Percentiles rank a stretch among this genome's conserved stretches.
Evolutionary conservation across 2,113 vertebrate species (phyloP).

Genomic region (Phyllostomus discolor): DNA sequence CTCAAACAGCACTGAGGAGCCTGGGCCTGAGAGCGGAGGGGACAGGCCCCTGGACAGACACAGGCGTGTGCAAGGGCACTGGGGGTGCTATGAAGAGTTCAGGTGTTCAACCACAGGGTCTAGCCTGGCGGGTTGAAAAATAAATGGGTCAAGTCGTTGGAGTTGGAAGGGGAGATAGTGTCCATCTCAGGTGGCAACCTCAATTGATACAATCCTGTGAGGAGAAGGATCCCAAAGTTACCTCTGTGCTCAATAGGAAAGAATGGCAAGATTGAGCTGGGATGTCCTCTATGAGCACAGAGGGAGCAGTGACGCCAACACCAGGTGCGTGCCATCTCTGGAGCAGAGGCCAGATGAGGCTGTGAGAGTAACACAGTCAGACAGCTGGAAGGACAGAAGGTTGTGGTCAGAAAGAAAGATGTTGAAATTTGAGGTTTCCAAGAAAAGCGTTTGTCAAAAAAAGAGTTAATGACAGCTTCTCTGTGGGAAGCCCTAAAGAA

Average conservation of each 20-base stretch:
- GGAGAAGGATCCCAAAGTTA: neutral
- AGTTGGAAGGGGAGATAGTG: neutral
- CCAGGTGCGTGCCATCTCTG: neutral
- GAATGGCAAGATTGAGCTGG: accelerated
- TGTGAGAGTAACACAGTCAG: neutral
- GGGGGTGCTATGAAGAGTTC: too few relatives aligned
- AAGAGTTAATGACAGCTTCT: conserved; percentile 76
- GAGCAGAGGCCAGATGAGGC: neutral
- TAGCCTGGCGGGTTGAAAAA: neutral
- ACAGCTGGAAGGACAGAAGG: neutral
- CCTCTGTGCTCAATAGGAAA: neutral
- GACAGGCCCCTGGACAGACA: neutral
- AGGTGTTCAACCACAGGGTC: neutral
- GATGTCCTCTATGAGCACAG: neutral
- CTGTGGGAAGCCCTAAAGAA: conserved; percentile 75
- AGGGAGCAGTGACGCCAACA: neutral
- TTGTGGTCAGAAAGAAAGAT: neutral
- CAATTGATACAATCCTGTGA: neutral
- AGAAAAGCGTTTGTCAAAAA: conserved; percentile 68
- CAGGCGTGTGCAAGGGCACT: accelerated
- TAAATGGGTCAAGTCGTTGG: neutral
- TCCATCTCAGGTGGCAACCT: neutral
- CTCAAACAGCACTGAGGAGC: too few relatives aligned
- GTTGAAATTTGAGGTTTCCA: neutral
- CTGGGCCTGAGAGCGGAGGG: neutral